Conservation (phyloP, 2,797 vertebrate species). For the Tympanoctomys barrerae region DNA sequence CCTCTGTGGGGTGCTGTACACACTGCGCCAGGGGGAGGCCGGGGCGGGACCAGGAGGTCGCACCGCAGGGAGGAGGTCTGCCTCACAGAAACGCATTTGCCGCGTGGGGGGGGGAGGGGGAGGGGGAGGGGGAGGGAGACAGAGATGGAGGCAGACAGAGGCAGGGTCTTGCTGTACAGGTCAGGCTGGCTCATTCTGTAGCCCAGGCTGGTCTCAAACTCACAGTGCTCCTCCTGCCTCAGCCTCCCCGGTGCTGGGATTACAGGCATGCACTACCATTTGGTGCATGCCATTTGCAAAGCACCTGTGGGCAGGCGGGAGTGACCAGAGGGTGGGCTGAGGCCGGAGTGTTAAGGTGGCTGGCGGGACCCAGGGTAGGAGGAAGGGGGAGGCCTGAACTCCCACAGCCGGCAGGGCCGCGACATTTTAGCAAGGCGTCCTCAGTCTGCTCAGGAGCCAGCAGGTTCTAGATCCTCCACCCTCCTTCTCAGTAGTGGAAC, state of each 20-base stretch:
- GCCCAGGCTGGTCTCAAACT: no score
- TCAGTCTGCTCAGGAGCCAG: neutral
- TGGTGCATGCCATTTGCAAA: neutral
- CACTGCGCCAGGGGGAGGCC: no score
- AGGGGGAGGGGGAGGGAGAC: no score
- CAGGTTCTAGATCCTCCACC: neutral
- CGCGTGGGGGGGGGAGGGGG: no score
- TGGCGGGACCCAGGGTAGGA: no score
- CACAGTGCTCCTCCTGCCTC: no score
- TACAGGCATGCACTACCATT: no score
- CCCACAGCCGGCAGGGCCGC: neutral
- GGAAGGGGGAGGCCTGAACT: neutral
- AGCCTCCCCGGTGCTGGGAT: no score
- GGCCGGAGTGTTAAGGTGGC: neutral
- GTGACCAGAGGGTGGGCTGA: fast-evolving
- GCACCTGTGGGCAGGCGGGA: neutral
- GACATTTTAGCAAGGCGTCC: neutral
- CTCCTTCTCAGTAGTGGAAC: neutral
- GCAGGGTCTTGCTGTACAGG: no score
- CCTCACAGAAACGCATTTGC: neutral
- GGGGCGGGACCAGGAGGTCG: neutral
- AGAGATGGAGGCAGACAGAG: no score
- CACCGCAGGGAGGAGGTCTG: neutral
- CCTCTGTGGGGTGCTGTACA: no score
- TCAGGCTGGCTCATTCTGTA: no score